Conservation (phyloP, 2,888 invertebrate species). For the Galerucella pusilla region DNA sequence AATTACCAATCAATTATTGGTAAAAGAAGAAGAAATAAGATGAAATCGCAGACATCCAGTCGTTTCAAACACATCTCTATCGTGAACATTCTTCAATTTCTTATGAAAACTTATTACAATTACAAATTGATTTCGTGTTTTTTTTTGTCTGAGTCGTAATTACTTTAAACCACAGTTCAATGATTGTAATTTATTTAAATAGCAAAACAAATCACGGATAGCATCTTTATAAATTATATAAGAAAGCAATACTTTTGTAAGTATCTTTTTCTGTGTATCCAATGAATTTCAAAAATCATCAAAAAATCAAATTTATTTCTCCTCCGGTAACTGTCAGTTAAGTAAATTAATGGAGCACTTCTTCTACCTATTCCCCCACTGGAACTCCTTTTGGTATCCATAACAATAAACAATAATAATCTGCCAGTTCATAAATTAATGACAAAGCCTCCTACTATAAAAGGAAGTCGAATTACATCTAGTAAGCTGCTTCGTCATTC, state of each 20-base stretch:
- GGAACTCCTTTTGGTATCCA: conserved; percentile 22
- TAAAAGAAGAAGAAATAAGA: conserved; percentile 36
- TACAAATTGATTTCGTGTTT: conserved; percentile 39
- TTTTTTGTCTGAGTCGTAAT: conserved; percentile 12
- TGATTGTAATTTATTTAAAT: no score
- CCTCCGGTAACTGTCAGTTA: not conserved
- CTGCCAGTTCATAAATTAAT: conserved; percentile 60
- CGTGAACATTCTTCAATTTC: conserved; percentile 51
- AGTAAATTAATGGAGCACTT: not conserved
- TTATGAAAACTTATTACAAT: conserved; percentile 48
- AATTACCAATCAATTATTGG: conserved; percentile 60
- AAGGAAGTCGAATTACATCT: conserved; percentile 60
- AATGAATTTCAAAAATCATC: not conserved
- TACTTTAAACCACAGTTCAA: no score
- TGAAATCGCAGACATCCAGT: conserved; percentile 56
- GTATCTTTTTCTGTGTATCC: conserved; percentile 3
- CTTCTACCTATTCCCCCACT: not conserved
- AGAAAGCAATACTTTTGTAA: not conserved
- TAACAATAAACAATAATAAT: conserved; percentile 55
- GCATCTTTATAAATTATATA: not conserved
- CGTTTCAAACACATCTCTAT: conserved; percentile 55
- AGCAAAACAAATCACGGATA: not conserved
- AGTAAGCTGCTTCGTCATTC: conserved; percentile 58
- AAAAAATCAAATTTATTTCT: not conserved
- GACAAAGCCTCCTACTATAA: conserved; percentile 59